Evolutionary conservation across 1,140 invertebrate species (phyloP).

Genomic region (Zaprionus taronus): DNA sequence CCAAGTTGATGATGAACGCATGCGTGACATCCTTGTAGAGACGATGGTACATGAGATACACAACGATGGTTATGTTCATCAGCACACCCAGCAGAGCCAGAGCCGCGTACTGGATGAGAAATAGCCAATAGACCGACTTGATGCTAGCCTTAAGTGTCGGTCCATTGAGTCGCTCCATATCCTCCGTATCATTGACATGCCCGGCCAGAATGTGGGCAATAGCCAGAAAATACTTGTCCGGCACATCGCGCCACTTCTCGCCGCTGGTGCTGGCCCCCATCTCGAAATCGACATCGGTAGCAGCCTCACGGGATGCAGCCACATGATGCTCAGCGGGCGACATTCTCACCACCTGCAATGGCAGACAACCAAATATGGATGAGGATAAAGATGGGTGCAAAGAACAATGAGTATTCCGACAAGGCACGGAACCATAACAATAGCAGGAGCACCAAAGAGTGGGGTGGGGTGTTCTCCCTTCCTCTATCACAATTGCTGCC

Average conservation of each 20-base stretch:
- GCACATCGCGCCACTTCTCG: slow-evolving; percentile 67
- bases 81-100: slow-evolving; percentile 86
- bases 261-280: slow-evolving; percentile 45
- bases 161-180: slow-evolving; percentile 69
- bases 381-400: not conserved
- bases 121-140: slow-evolving; percentile 86
- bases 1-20: slow-evolving; percentile 89
- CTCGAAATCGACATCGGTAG: slow-evolving; percentile 34
- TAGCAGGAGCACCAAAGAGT: not conserved
- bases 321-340: slow-evolving; percentile 64
- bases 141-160: slow-evolving; percentile 84
- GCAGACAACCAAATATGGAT: not conserved
- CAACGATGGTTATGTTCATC: slow-evolving; percentile 87
- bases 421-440: slow-evolving; percentile 26
- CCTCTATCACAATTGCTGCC: slow-evolving; percentile 22
- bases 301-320: slow-evolving; percentile 29
- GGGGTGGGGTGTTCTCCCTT: not conserved
- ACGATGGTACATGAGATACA: slow-evolving; percentile 87
- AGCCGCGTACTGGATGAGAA: slow-evolving; percentile 88
- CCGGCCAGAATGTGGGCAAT: slow-evolving; percentile 72
- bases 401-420: slow-evolving; percentile 25
- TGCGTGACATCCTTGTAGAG: slow-evolving; percentile 88
- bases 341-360: slow-evolving; percentile 67
- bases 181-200: slow-evolving; percentile 66
- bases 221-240: slow-evolving; percentile 75